Evolutionary conservation across 2,113 vertebrate species (phyloP), one percentile per base, ranked within the genome.

Genomic region (Hemichromis elongatus): DNA sequence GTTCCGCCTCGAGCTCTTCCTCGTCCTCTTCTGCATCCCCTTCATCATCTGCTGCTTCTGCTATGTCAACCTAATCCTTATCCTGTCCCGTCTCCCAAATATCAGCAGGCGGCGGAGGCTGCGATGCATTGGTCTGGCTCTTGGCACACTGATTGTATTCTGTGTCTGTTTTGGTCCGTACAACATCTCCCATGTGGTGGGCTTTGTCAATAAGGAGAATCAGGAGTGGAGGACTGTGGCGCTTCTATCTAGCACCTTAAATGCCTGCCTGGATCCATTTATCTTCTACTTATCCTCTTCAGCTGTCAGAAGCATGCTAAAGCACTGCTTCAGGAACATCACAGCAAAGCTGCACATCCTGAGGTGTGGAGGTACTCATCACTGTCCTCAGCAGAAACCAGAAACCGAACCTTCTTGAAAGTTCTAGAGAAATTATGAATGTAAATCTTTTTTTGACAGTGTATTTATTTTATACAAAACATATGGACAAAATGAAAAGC

Each of bases 181-280:
- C 86, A 97, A 97, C 2, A 7, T 90, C 40, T 98, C 97, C 33
- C 97, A 98, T 0, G 85, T 97, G 10, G 96, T 97, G 21, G 97
- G 97, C 9, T 97, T 90, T 3, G 53, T 83, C 26, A 77, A 30
- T 0, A 6, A 66, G 2, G 89, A 93, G n/a, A 96, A 84, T 2
- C 91, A 95, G 53, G 9, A 47, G 0, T 97, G 96, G 96, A 92
- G 96, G 57, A 70, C 91, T 4, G 37, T 89, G 11, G 95, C 96
- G 4, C 30, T 97, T 68, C 90, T 96, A 3, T 94, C 81, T 53
- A 95, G 95, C 89, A 95, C 96, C 13, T 89, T 96, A 35, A 97
- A 97, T 61, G 94, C 96, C 75, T 97, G 96, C 83, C 89, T 97
- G 75, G 96, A 97, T 53, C 96, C 96, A 0, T 89, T 97, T 1